Conservation (phyloP, 2,888 invertebrate species). For the Stratiomys singularior region DNA sequence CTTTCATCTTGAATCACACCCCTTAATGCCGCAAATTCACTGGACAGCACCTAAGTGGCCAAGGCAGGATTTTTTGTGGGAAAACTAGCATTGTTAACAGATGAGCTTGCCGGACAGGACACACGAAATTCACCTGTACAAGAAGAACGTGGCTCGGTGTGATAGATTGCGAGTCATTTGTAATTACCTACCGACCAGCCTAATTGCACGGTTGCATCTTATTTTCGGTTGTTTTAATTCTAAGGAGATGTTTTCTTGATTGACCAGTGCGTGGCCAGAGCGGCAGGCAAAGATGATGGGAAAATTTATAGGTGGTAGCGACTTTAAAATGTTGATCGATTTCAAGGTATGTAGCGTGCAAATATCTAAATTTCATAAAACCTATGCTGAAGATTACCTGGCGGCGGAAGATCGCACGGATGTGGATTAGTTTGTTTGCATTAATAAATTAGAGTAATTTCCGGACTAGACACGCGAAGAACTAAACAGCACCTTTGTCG, state of each 20-base stretch:
- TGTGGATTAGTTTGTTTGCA: constrained; percentile 38
- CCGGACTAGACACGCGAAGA: constrained; percentile 26
- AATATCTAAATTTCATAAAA: background rate
- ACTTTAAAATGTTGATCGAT: constrained; percentile 4
- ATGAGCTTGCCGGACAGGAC: constrained; percentile 4
- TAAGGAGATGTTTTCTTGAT: constrained; percentile 27
- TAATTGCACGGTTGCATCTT: constrained; percentile 45
- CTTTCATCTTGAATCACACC: background rate
- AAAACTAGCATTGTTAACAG: constrained; percentile 40
- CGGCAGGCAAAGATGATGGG: constrained; percentile 13
- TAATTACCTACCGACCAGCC: constrained; percentile 34
- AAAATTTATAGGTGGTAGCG: constrained; percentile 31
- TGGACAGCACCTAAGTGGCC: background rate
- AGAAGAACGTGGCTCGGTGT: constrained; percentile 15
- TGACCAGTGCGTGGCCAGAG: constrained; percentile 8
- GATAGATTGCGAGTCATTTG: constrained; percentile 31
- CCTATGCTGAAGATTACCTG: too few species aligned
- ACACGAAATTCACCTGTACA: constrained; percentile 28
- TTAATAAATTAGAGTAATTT: constrained; percentile 33
- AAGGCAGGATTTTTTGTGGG: background rate
- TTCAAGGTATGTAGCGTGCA: background rate
- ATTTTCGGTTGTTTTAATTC: constrained; percentile 44
- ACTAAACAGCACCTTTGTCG: constrained; percentile 30
- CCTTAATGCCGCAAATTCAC: background rate
- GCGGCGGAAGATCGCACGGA: background rate